Conservation (phyloP, 2,888 invertebrate genomes). For the Eremobia ochroleuca region DNA sequence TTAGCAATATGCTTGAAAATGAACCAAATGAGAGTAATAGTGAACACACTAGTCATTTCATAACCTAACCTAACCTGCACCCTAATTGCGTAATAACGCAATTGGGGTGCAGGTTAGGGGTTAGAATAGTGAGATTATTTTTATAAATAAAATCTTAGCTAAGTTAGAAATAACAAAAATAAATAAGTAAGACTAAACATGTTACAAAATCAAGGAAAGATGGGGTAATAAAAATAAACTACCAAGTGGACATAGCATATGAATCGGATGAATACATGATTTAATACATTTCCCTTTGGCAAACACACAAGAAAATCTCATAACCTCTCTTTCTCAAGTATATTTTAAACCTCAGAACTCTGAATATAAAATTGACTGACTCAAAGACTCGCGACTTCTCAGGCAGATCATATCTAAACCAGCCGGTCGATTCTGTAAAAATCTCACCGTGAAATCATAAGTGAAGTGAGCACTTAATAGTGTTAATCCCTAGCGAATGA, state of each 20-base stretch:
- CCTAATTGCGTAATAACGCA: no score
- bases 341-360: neutral
- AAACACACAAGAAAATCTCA: neutral
- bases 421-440: no score
- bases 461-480: no score
- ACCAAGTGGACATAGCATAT: neutral
- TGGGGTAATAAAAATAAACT: neutral
- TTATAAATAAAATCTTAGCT: neutral
- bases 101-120: neutral
- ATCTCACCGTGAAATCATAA: no score
- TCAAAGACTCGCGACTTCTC: conserved; percentile 17
- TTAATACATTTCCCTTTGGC: neutral
- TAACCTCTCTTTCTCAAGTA: conserved; percentile 15
- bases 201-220: neutral
- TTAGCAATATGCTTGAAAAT: no score
- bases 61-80: no score
- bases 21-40: no score
- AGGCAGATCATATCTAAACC: conserved; percentile 34
- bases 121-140: neutral
- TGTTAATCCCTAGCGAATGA: no score
- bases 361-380: conserved; percentile 27
- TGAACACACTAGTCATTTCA: no score
- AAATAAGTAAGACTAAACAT: neutral
- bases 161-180: neutral
- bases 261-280: neutral